Evolutionary conservation across 2,113 vertebrate genomes (phyloP), one percentile per base, ranked within the genome.

Genomic region (Oriolus oriolus): DNA sequence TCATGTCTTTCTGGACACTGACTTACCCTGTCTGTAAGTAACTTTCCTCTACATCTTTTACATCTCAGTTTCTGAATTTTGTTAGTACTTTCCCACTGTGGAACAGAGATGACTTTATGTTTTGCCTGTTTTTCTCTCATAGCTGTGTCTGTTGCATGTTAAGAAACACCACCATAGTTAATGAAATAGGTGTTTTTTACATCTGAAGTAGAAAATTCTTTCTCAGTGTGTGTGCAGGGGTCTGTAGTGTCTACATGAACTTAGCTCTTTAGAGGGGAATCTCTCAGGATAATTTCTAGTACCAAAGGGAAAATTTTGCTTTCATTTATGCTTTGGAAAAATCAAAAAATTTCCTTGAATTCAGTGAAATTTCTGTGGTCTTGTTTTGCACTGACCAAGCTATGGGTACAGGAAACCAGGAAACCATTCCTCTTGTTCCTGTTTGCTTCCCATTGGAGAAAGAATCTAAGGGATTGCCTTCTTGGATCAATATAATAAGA

Each of bases 391-490:
- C 6, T 5, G 18, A 9, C 4, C 11, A 84, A 74, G 2, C 0
- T 33, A 16, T 16, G 13, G 11, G 12, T 42, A 60, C 5, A 63
- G 63, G 56, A 63, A 82, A 61, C 2, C 10, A 60, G 14, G 31
- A 27, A 54, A 21, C 3, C 14, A 18, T 54, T 75, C 3, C 8
- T 77, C 15, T 42, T 45, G 10, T 4, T 91, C 8, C 28, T 39
- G 1, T 39, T 74, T 65, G 7, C 15, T 80, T 70, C 22, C 18
- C 6, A 13, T 4, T 66, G 28, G 3, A 88, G 61, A 82, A 57
- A 45, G 7, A 14, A 66, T 18, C 4, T 45, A 16, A 44, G 22
- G 5, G 9, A 17, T 45, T 54, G 3, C 4, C 10, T 1, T 3
- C 11, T 24, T 47, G 6, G 9, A 35, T 54, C 4, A 54, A 7